Conservation (phyloP, 2,888 invertebrate genomes). For the Patella depressa region DNA sequence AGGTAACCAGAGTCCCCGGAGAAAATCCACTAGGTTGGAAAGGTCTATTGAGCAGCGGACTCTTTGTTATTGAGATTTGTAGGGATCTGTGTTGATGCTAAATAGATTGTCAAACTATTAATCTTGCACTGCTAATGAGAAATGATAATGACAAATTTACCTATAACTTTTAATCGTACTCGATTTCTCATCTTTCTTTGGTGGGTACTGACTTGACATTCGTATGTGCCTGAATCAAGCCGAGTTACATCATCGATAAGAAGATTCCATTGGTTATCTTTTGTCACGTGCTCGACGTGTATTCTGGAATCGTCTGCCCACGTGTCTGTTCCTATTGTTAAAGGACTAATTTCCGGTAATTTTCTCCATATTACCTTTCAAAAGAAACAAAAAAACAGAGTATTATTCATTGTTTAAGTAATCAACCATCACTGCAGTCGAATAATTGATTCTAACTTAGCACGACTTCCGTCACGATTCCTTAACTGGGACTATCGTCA, state of each 20-base stretch:
- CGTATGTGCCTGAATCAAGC: constrained; percentile 36
- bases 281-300: constrained; percentile 32
- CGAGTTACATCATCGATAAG: constrained; percentile 33
- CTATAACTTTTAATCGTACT: constrained; percentile 32
- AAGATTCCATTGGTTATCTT: constrained; percentile 37
- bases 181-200: constrained; percentile 34
- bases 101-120: too few species aligned
- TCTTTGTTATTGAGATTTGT: too few species aligned
- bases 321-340: constrained; percentile 38
- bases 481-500: too few species aligned
- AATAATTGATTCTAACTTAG: too few species aligned
- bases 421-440: not conserved
- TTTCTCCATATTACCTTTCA: constrained; percentile 39
- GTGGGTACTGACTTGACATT: constrained; percentile 41
- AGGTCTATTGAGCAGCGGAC: too few species aligned
- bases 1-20: too few species aligned
- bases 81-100: too few species aligned
- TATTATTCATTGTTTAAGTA: not conserved
- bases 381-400: not conserved
- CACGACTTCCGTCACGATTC: too few species aligned
- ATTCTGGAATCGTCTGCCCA: constrained; percentile 39
- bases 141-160: constrained; percentile 19
- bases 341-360: constrained; percentile 31
- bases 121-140: too few species aligned
- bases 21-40: too few species aligned